Conservation (phyloP, 1,140 invertebrate genomes). For the Rhyacophila brunnea region DNA sequence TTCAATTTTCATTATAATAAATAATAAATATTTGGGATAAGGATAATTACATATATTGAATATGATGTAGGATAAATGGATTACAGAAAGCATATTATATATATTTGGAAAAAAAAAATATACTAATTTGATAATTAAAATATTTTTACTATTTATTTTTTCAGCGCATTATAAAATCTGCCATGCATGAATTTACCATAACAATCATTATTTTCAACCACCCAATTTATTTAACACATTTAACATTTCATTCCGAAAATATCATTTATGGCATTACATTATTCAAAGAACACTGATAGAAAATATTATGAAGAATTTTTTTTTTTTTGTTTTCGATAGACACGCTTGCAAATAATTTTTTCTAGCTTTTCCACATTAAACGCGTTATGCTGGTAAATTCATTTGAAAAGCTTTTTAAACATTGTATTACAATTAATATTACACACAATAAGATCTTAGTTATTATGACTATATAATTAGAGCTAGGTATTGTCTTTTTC, state of each 20-base stretch:
- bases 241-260: constrained; percentile 17
- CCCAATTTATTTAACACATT: background rate
- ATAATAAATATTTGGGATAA: too few relatives aligned
- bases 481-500: constrained; percentile 37
- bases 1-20: too few relatives aligned
- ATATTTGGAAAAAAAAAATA: too few relatives aligned
- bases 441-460: too few relatives aligned
- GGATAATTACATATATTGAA: too few relatives aligned
- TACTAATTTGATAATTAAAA: too few relatives aligned
- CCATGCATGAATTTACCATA: background rate
- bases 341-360: constrained; percentile 14
- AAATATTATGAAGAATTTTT: constrained; percentile 7
- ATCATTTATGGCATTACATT: background rate
- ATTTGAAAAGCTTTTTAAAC: constrained; percentile 27
- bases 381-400: constrained; percentile 7
- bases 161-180: too few relatives aligned
- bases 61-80: too few relatives aligned
- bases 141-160: too few relatives aligned
- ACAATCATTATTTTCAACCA: background rate
- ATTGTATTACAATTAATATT: constrained; percentile 12
- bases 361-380: constrained; percentile 3
- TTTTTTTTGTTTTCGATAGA: background rate
- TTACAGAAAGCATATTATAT: too few relatives aligned
- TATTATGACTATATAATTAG: constrained; percentile 16
- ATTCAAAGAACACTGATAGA: constrained; percentile 17